Conservation (phyloP, 2,113 vertebrate genomes). For the Chaetodon auriga region DNA sequence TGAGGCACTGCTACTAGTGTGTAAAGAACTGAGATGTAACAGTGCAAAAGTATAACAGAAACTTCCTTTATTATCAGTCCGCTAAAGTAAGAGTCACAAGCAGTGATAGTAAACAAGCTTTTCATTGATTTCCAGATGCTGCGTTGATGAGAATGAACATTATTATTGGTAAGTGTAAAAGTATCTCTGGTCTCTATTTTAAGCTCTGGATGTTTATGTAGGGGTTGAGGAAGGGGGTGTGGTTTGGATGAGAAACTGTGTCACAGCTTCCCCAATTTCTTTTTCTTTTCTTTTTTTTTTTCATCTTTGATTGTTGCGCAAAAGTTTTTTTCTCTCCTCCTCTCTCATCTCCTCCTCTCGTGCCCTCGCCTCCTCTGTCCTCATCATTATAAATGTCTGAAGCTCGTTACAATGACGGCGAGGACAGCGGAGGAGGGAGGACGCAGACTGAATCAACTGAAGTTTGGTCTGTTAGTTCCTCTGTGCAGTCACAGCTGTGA, state of each 20-base stretch:
- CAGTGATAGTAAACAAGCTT: not conserved
- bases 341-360: not conserved
- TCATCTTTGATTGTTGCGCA: slow-evolving; percentile 29
- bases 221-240: slow-evolving; percentile 47
- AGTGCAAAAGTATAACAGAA: not conserved
- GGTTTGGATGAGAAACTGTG: slow-evolving; percentile 46
- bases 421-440: not conserved
- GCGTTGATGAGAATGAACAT: not conserved
- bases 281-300: slow-evolving; percentile 27
- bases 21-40: not conserved
- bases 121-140: slow-evolving; percentile 21
- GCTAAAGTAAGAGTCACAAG: slow-evolving; percentile 2
- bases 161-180: slow-evolving; percentile 28
- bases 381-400: not conserved
- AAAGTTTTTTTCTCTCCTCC: slow-evolving; percentile 13
- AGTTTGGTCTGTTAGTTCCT: slow-evolving; percentile 33
- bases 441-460: not conserved
- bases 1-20: not conserved
- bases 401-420: not conserved
- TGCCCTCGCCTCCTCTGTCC: not conserved
- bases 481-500: slow-evolving; percentile 74
- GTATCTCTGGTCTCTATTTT: slow-evolving; percentile 53
- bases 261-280: slow-evolving; percentile 69
- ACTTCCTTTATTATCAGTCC: not conserved
- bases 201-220: slow-evolving; percentile 45